Percentiles rank a stretch among this genome's conserved stretches.
These are phyloP conservation scores for Tenthredo scrophulariae DNA, from an alignment of 2,888 invertebrate species.

Conservation along the genomic window DNA sequence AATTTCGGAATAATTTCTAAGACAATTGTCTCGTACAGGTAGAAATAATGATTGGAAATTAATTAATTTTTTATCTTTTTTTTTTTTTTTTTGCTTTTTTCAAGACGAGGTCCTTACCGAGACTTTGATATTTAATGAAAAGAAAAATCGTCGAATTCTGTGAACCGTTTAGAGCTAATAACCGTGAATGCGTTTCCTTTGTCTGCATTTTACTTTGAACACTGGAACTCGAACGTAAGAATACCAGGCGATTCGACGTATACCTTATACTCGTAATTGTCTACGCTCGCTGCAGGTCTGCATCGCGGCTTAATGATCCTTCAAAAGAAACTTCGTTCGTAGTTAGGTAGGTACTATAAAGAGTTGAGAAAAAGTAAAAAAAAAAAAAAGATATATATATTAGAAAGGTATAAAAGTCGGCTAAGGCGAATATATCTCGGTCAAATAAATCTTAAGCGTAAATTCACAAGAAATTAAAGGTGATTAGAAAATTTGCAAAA, in stretches of 20 bases:
- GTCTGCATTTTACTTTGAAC: constrained; percentile 31
- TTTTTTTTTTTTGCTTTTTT: background rate
- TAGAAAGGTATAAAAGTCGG: background rate
- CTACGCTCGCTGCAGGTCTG: constrained; percentile 43
- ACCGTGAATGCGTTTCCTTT: constrained; percentile 48
- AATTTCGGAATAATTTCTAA: background rate
- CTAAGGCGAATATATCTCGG: background rate
- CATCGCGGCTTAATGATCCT: constrained; percentile 44
- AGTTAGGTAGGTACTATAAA: background rate
- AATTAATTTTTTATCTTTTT: background rate
- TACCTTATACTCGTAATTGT: constrained; percentile 47
- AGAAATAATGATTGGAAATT: background rate
- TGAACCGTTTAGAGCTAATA: constrained; percentile 47
- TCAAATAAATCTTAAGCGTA: background rate
- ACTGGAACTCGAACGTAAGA: constrained; percentile 35
- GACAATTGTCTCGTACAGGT: background rate
- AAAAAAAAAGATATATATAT: background rate
- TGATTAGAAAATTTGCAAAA: background rate
- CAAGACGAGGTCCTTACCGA: background rate
- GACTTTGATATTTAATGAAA: constrained; percentile 17
- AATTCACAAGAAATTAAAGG: background rate
- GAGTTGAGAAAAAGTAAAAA: background rate
- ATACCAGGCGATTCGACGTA: constrained; percentile 38
- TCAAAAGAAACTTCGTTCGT: constrained; percentile 28
- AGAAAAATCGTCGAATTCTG: constrained; percentile 27